phyloP scores from a whole-genome alignment of 2,888 invertebrate genomes.

The Rapana venosa region DNA sequence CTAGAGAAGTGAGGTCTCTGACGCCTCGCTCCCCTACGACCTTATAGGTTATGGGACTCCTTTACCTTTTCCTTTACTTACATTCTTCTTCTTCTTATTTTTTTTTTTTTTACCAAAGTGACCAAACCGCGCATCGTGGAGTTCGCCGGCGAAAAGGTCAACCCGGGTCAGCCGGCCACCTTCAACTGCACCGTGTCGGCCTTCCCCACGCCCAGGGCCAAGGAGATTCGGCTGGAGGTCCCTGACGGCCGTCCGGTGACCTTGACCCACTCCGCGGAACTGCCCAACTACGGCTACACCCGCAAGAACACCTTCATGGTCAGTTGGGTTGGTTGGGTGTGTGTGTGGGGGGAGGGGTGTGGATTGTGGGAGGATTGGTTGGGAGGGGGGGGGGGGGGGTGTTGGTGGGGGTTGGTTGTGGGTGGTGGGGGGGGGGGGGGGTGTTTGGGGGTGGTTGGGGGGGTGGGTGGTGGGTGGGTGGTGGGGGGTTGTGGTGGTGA shows the following conservation, averaged over 20 bases:
- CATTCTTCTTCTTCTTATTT: too few relatives aligned
- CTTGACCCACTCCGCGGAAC: conserved; percentile 58
- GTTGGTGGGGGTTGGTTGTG: too few relatives aligned
- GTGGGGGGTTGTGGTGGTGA: conserved; percentile 47
- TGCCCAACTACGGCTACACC: conserved; percentile 62
- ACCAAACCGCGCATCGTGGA: conserved; percentile 66
- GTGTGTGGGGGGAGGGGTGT: not conserved
- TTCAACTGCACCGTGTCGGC: conserved; percentile 73
- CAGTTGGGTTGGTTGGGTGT: not conserved
- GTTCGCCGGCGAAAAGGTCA: conserved; percentile 66
- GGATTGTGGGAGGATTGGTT: too few relatives aligned
- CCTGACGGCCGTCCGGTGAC: conserved; percentile 59
- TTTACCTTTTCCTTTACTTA: too few relatives aligned
- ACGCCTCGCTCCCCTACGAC: too few relatives aligned
- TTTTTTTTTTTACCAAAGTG: conserved; percentile 54
- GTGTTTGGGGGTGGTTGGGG: too few relatives aligned
- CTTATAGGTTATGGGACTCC: too few relatives aligned
- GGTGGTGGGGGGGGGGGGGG: too few relatives aligned
- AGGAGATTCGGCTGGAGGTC: conserved; percentile 62
- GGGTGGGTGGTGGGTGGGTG: not conserved
- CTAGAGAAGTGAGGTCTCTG: too few relatives aligned
- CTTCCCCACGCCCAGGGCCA: conserved; percentile 64
- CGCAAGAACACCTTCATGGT: conserved; percentile 64
- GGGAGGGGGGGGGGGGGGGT: too few relatives aligned
- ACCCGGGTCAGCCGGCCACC: conserved; percentile 64